phyloP scores from a whole-genome alignment of 2,888 invertebrate genomes.

The Callyntrura sp. region DNA sequence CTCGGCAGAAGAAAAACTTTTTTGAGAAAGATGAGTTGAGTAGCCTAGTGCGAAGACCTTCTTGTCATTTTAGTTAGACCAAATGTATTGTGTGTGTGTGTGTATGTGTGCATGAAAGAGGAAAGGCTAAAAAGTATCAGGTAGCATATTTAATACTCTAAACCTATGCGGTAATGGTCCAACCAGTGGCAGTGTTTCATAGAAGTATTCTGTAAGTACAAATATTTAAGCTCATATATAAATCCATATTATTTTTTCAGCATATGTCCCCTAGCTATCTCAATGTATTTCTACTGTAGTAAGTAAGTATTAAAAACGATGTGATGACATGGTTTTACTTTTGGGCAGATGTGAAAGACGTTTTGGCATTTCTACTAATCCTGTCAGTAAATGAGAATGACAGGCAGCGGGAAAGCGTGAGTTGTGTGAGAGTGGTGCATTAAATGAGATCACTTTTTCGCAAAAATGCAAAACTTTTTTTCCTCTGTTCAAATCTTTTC shows the following conservation, averaged over 20 bases:
- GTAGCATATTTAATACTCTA: background rate
- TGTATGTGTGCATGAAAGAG: background rate
- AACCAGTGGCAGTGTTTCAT: too few relatives aligned
- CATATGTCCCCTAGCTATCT: background rate
- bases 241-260: background rate
- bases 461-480: background rate
- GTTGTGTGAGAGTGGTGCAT: background rate
- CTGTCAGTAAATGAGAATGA: constrained; percentile 34
- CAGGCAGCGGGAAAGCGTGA: background rate
- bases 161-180: background rate
- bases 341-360: constrained; percentile 28
- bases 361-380: constrained; percentile 38
- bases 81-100: background rate
- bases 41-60: constrained; percentile 41
- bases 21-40: constrained; percentile 24
- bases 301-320: background rate
- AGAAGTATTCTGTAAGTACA: too few relatives aligned
- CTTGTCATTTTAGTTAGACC: constrained; percentile 24
- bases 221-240: background rate
- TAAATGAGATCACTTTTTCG: background rate
- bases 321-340: constrained; percentile 5
- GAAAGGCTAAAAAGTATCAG: constrained; percentile 2
- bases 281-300: background rate
- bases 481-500: too few relatives aligned
- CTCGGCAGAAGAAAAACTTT: constrained; percentile 2